Evolutionary conservation across 2,797 vertebrate genomes (phyloP).

Genomic region (Melanogrammus aeglefinus): DNA sequence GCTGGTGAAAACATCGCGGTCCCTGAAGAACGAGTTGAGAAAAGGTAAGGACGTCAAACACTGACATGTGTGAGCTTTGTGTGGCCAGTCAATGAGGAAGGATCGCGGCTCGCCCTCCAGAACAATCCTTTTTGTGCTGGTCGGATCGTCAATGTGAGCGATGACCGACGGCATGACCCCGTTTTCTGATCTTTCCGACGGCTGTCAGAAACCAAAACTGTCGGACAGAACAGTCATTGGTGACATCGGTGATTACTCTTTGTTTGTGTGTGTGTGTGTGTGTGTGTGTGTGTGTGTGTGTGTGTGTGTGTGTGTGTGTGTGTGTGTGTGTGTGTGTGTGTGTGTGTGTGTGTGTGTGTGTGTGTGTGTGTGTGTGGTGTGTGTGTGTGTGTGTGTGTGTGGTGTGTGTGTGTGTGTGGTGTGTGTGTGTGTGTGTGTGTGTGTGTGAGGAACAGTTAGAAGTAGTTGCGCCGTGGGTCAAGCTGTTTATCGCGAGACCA

Average conservation of each 20-base stretch:
- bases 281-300: background rate
- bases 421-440: background rate
- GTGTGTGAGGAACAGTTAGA: background rate
- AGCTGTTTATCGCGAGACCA: background rate
- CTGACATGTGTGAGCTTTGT: background rate
- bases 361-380: background rate
- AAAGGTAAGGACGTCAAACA: constrained; percentile 58
- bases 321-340: background rate
- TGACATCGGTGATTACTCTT: background rate
- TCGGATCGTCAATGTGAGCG: background rate
- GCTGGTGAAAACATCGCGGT: constrained; percentile 74
- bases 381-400: background rate
- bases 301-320: background rate
- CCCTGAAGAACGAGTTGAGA: constrained; percentile 70
- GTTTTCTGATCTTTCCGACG: too few species aligned
- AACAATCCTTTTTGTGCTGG: background rate
- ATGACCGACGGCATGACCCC: background rate
- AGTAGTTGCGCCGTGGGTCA: background rate
- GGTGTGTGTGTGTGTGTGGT: background rate
- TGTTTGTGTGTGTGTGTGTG: background rate
- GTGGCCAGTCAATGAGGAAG: too few species aligned
- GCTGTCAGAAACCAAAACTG: too few species aligned
- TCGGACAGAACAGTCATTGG: background rate
- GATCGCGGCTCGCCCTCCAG: background rate
- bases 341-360: background rate